A percentile compares a stretch with the other conserved stretches of the same genome.
Evolutionary conservation across 2,888 invertebrate species (phyloP).

Genomic region (Chymomyza amoena): DNA sequence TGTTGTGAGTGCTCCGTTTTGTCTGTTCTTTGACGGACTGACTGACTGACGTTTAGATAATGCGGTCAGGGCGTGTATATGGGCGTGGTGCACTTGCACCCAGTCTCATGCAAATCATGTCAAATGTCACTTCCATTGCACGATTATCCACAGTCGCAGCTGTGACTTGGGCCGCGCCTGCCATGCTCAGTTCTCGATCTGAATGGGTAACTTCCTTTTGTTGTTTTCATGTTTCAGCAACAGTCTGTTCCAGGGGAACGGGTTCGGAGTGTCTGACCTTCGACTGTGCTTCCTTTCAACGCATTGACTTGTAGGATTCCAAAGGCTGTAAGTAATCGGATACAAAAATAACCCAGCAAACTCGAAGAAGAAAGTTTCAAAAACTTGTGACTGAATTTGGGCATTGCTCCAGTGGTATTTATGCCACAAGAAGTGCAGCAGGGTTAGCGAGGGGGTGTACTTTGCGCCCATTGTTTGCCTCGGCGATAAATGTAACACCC

Average conservation of each 20-base stretch:
- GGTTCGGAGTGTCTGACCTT: constrained; percentile 43
- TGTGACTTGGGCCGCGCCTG: constrained; percentile 31
- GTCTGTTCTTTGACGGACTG: constrained; percentile 18
- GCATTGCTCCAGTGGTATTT: background rate
- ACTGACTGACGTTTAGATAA: background rate
- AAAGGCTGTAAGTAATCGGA: constrained; percentile 20
- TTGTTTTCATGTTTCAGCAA: constrained; percentile 21
- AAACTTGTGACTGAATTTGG: background rate
- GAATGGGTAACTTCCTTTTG: constrained; percentile 41
- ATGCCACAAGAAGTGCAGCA: background rate
- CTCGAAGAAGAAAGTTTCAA: background rate
- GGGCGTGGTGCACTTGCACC: constrained; percentile 63
- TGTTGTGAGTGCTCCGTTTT: constrained; percentile 20
- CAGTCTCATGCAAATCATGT: constrained; percentile 66
- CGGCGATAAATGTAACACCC: constrained; percentile 42
- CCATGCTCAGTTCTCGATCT: constrained; percentile 14
- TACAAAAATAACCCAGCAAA: constrained; percentile 8
- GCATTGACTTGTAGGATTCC: background rate
- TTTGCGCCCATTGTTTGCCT: background rate
- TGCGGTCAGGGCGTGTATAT: constrained; percentile 46
- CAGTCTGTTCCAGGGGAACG: constrained; percentile 37
- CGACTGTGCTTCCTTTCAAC: constrained; percentile 37
- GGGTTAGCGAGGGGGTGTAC: background rate
- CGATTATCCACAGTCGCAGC: constrained; percentile 47
- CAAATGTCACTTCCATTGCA: constrained; percentile 61